Base-by-base conservation (phyloP, 2,888 invertebrate genomes). In the Lithodes maja region DNA sequence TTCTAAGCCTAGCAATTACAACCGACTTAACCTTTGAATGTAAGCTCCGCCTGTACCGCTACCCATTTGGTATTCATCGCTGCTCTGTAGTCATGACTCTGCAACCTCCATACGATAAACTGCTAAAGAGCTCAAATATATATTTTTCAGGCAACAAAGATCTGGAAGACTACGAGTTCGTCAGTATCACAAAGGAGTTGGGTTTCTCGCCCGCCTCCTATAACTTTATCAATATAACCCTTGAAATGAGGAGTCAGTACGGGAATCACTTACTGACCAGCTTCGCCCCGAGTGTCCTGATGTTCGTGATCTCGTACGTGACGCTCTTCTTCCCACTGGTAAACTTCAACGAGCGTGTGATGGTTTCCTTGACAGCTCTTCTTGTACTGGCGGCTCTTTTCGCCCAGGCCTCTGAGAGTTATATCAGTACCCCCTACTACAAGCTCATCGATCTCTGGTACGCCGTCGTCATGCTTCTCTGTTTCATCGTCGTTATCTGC, bases 371-470 rank as follows among this genome's bases (percentile, higher is more conserved):
- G 50, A 87, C 87, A n/a, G 83, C 87, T 3, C 75, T 87, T 7
- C 17, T 87, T 9, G 87, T 87, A 17, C 77, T 87, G 50, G 87
- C 83, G 2, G 83, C 83, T 1, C 83, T 87, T 77, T 87, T 87
- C 53, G 50, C 87, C 33, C 87, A 87, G 68, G 77, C 87, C 7
- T 68, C 68, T 17, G n/a, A 50, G n/a, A 49, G 54, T 68, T 87
- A 68, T 33, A 77, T 87, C 71, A 74, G 52, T 7, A 87, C 87
- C 50, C 55, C 87, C 12, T 87, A 87, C 68, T 87, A n/a, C 83
- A 87, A 87, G 69, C 87, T 87, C 52, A 61, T 87, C 9, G 87
- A 87, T 7, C 33, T 87, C 17, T 87, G 87, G 87, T 87, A 75
- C 68, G 82, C 80, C 9, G 52, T 53, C 53, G 7, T 82, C 49